Conservation (phyloP, 2,888 invertebrate species). For the Drosophila longiperda region DNA sequence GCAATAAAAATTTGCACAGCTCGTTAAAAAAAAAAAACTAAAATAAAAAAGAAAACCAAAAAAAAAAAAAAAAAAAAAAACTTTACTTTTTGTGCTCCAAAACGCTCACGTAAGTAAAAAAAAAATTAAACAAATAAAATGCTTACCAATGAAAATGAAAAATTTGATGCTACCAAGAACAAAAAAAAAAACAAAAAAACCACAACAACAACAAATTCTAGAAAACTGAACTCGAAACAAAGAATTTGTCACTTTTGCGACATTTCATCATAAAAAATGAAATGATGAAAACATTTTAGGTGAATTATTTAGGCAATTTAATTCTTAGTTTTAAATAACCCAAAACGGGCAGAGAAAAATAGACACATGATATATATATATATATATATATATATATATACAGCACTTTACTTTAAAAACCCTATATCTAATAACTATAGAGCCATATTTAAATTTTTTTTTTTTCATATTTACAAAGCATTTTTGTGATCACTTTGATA, state of each 20-base stretch:
- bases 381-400: neutral
- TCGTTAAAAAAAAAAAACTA: constrained; percentile 21
- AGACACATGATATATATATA: neutral
- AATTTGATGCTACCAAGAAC: constrained; percentile 70
- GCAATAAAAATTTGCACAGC: constrained; percentile 32
- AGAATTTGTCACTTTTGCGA: constrained; percentile 13
- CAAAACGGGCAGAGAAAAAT: neutral
- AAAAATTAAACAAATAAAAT: constrained; percentile 10
- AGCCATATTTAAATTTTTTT: neutral
- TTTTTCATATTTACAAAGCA: neutral
- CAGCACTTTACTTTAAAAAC: neutral
- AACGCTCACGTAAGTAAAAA: constrained; percentile 63
- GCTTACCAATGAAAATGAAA: constrained; percentile 49
- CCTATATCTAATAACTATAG: neutral
- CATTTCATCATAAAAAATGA: constrained; percentile 12
- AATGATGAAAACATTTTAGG: constrained; percentile 4
- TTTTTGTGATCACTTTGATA: neutral
- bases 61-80: neutral
- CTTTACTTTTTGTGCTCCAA: constrained; percentile 11
- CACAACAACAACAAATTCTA: constrained; percentile 22
- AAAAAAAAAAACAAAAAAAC: constrained; percentile 6
- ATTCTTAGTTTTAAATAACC: neutral
- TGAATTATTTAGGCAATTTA: neutral
- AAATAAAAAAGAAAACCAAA: neutral
- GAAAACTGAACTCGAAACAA: constrained; percentile 28